Conservation (phyloP, 2,888 invertebrate species). For the Coremacera marginata region DNA sequence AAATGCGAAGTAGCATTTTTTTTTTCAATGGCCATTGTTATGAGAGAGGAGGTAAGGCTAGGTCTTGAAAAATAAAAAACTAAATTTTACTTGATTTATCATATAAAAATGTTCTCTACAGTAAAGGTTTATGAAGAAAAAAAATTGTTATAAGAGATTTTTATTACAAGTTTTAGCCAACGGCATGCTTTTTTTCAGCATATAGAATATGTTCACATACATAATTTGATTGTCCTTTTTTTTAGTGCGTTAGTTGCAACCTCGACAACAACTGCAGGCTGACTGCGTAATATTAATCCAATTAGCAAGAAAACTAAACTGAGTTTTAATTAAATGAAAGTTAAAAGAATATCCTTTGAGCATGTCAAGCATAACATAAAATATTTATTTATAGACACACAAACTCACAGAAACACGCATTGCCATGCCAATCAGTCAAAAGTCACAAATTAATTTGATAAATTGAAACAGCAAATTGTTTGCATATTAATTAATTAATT, state of each 20-base stretch:
- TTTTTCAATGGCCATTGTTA: too few species aligned
- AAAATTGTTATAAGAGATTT: background rate
- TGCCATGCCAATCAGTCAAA: slow-evolving; percentile 25
- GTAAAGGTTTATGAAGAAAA: too few species aligned
- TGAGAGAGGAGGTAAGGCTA: too few species aligned
- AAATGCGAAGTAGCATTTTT: too few species aligned
- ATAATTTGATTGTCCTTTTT: too few species aligned
- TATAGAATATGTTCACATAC: too few species aligned
- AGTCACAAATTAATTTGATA: slow-evolving; percentile 4
- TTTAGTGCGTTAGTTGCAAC: background rate
- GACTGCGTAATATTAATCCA: background rate
- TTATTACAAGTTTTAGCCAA: background rate
- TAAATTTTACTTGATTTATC: too few species aligned
- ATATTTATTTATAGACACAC: background rate
- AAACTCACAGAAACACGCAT: background rate
- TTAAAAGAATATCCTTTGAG: background rate
- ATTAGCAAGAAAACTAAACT: slow-evolving; percentile 1
- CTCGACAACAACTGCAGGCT: background rate
- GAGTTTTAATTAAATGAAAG: background rate
- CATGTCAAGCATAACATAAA: background rate
- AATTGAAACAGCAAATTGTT: slow-evolving; percentile 24
- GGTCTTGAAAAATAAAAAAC: too few species aligned
- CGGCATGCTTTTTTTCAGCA: too few species aligned
- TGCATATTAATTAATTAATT: slow-evolving; percentile 31
- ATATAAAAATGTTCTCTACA: too few species aligned